Evolutionary conservation across 2,888 invertebrate species (phyloP), one percentile per base, ranked within the genome.

Genomic region (Tipula vernalis): DNA sequence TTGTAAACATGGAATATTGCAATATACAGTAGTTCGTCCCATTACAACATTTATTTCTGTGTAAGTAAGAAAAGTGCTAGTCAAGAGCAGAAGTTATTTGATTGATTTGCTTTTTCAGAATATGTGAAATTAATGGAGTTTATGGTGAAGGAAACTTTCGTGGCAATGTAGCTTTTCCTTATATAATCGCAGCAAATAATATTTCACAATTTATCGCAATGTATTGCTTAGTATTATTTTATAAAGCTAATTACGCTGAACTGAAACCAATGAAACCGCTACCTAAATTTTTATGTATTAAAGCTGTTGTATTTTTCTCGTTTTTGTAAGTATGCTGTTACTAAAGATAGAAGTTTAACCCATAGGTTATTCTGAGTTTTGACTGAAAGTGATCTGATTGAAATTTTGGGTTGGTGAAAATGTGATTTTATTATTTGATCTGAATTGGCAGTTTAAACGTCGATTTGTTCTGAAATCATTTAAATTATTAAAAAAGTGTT

Each of bases 281-380:
- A 88, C 96, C 97, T 85, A 99, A 99, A 92, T 98, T 99, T 92
- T 93, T 99, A 86, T 98, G 98, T 91, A 98, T 99, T 89, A 99
- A 99, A 92, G 97, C 98, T 88, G 98, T 99, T 87, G 98, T 99
- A 36, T 99, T 99, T 93, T 97, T 98, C 91, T 98, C 98, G 85
- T 99, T 99, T 92, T 98, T 98, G 98, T 98, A 94, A 96, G 97
- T 94, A 39, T 39, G 3, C 28, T 86, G 36, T 12, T 87, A 86
- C 87, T 87, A 39, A 36, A 83, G n/a, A 2, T 57, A 57, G 18
- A 57, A 3, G 2, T 12, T 13, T 2, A 18, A 18, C 18, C 28
- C 28, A 28, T 1, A 28, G 2, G 28, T 28, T 28, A 28, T 28
- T 28, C 28, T 28, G 28, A 28, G 28, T 28, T 0, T 28, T 28